These are phyloP conservation scores for Iguana delicatissima DNA, from an alignment of 2,797 vertebrate species.

Conservation along the genomic window DNA sequence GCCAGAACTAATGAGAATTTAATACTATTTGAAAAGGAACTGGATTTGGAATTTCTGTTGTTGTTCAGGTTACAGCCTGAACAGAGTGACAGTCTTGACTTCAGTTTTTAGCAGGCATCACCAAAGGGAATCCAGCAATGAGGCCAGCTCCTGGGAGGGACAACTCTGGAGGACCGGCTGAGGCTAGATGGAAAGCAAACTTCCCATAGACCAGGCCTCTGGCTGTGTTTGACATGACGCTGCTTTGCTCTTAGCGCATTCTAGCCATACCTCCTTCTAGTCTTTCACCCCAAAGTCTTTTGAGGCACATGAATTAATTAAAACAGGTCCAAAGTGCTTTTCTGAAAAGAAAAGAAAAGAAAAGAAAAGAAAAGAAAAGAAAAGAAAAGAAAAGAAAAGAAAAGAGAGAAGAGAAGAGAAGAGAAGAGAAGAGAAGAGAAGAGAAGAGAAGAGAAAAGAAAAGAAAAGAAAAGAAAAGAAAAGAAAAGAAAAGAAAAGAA, in stretches of 20 bases:
- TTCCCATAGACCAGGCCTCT: neutral
- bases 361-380: neutral
- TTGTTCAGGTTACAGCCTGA: slow-evolving; percentile 28
- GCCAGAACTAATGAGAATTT: slow-evolving; percentile 1
- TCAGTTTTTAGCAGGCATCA: slow-evolving; percentile 7
- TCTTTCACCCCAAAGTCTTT: slow-evolving; percentile 16
- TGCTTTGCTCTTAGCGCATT: neutral
- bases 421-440: neutral
- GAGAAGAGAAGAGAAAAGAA: neutral
- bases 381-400: slow-evolving; percentile 3
- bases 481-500: neutral
- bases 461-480: neutral
- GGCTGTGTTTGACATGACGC: neutral
- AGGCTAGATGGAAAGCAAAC: neutral
- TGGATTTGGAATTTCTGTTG: neutral
- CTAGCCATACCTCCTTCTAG: neutral
- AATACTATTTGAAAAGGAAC: neutral
- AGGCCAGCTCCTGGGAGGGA: neutral
- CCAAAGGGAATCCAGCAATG: neutral
- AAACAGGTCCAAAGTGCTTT: neutral
- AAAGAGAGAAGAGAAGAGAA: neutral
- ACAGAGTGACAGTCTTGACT: slow-evolving; percentile 36
- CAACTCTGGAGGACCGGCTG: slow-evolving; percentile 3
- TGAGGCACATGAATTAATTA: slow-evolving; percentile 17
- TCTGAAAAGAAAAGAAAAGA: neutral